Evolutionary conservation across 2,113 vertebrate genomes (phyloP).

Genomic region (Phalacrocorax brasilianus): DNA sequence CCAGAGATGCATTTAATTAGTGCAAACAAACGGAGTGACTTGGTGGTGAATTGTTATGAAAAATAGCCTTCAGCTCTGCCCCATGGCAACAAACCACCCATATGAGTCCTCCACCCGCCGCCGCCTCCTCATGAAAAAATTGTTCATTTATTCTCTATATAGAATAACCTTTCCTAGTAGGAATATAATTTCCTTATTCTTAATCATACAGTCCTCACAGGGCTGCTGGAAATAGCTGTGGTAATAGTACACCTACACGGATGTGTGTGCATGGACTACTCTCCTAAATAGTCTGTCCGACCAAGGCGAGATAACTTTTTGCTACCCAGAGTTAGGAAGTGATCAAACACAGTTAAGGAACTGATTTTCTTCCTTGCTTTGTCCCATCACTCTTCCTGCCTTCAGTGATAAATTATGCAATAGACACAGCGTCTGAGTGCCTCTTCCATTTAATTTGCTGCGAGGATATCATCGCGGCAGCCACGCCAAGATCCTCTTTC

Average conservation of each 20-base stretch:
- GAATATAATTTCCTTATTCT: neutral
- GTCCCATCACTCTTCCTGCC: neutral
- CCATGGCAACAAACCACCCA: accelerated
- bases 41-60: neutral
- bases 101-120: neutral
- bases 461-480: neutral
- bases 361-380: neutral
- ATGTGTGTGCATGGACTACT: accelerated
- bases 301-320: neutral
- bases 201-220: neutral
- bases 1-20: neutral
- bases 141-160: neutral
- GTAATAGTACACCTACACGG: neutral
- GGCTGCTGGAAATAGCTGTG: neutral
- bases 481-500: neutral
- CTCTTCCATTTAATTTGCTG: neutral
- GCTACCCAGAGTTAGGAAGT: neutral
- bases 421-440: neutral
- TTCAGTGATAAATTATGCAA: neutral
- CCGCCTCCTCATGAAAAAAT: neutral
- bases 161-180: neutral
- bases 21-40: neutral
- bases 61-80: neutral
- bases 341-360: neutral
- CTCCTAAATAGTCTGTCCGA: neutral